A percentile compares a stretch with the other conserved stretches of the same genome.
phyloP scores from a whole-genome alignment of 30 jellyfish, hydroid and myxozoan species.

The Aurelia sp. region DNA sequence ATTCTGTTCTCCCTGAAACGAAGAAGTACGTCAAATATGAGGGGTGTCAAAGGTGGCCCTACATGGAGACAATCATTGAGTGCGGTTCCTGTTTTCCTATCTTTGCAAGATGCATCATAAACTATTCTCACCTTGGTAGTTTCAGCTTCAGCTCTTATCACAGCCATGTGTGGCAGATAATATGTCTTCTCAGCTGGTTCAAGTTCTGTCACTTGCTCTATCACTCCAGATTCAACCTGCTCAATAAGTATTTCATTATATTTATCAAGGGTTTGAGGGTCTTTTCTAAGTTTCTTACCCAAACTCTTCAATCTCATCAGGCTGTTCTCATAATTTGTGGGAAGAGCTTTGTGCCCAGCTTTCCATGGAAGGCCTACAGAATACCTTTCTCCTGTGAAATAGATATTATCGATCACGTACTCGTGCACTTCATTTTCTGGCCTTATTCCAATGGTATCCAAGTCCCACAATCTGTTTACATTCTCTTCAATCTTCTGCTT shows the following conservation, averaged over 20 bases:
- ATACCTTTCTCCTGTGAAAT: conserved; percentile 20
- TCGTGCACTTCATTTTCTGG: conserved; percentile 24
- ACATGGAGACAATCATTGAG: conserved; percentile 49
- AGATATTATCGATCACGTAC: conserved; percentile 1
- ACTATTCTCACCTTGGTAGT: conserved; percentile 52
- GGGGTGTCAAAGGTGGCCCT: conserved; percentile 46
- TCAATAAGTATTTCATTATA: conserved; percentile 22
- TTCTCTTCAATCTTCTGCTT: conserved; percentile 10
- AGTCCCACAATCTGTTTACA: conserved; percentile 34
- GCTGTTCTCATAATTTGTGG: conserved; percentile 20
- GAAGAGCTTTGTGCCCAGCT: conserved; percentile 49
- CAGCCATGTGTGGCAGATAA: conserved; percentile 36
- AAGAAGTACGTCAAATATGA: conserved; percentile 35
- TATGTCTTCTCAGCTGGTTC: conserved; percentile 36
- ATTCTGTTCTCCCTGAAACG: conserved; percentile 18
- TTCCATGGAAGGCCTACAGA: conserved; percentile 63
- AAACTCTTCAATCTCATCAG: conserved; percentile 30
- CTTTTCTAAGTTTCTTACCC: conserved; percentile 39
- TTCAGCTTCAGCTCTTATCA: conserved; percentile 42
- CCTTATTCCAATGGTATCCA: conserved; percentile 31
- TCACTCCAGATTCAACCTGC: conserved; percentile 51
- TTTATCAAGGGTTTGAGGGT: conserved; percentile 12
- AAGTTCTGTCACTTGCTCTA: conserved; percentile 42
- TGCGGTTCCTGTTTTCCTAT: conserved; percentile 23
- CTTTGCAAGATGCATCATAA: conserved; percentile 46